phyloP scores from a whole-genome alignment of 2,888 invertebrate species.

The Linnaemya tessellans region DNA sequence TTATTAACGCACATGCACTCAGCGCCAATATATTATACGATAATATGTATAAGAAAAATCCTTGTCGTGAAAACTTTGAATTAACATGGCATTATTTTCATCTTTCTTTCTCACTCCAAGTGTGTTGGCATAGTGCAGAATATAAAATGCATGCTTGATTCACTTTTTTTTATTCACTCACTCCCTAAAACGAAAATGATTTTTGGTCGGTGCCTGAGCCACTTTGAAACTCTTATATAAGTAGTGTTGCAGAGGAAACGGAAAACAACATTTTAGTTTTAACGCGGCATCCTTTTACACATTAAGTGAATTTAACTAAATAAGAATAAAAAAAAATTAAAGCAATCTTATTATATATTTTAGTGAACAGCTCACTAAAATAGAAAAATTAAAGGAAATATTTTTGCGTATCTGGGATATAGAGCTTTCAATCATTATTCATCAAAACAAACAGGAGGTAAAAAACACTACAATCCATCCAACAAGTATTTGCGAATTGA shows the following conservation, averaged over 20 bases:
- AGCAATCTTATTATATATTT: neutral
- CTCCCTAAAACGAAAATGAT: constrained; percentile 43
- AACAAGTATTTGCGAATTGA: neutral
- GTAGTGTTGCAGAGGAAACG: constrained; percentile 64
- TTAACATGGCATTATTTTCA: constrained; percentile 23
- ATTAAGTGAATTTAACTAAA: constrained; percentile 36
- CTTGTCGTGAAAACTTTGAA: constrained; percentile 53
- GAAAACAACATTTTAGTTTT: constrained; percentile 62
- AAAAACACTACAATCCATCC: neutral
- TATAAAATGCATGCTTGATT: neutral
- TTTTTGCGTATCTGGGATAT: constrained; percentile 81
- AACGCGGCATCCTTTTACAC: constrained; percentile 59
- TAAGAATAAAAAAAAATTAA: constrained; percentile 12
- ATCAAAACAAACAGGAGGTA: constrained; percentile 76
- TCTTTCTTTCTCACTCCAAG: constrained; percentile 47
- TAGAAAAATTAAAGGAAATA: constrained; percentile 74
- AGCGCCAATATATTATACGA: neutral
- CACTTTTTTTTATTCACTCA: constrained; percentile 46
- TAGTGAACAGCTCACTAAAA: constrained; percentile 38
- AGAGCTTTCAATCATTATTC: constrained; percentile 79
- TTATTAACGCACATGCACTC: constrained; percentile 1
- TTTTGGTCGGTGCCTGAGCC: constrained; percentile 46
- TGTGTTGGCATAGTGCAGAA: neutral
- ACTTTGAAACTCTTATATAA: constrained; percentile 64
- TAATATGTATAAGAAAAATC: constrained; percentile 26